Evolutionary conservation across 2,888 invertebrate genomes (phyloP).

Genomic region (Drosophila borborema): DNA sequence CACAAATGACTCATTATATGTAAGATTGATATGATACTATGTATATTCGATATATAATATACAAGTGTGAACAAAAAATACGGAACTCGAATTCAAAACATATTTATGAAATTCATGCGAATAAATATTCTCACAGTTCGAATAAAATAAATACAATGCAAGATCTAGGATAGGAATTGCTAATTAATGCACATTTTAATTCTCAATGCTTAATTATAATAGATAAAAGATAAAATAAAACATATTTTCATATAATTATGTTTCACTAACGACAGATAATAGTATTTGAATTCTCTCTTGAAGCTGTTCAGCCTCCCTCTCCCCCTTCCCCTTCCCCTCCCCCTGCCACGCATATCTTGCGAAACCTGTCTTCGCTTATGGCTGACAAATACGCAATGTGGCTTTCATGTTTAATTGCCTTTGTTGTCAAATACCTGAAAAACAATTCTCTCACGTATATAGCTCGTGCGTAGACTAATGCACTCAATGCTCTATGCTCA

Average conservation of each 20-base stretch:
- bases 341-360: background rate
- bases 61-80: background rate
- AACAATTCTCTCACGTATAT: slow-evolving; percentile 46
- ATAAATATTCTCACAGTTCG: background rate
- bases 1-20: too few relatives aligned
- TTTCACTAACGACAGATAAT: background rate
- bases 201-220: slow-evolving; percentile 15
- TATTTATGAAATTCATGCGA: background rate
- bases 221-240: slow-evolving; percentile 5
- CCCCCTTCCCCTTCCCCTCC: background rate
- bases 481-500: background rate
- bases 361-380: slow-evolving; percentile 25
- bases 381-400: slow-evolving; percentile 31
- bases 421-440: slow-evolving; percentile 22
- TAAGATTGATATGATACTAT: too few relatives aligned
- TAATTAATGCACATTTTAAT: slow-evolving; percentile 10
- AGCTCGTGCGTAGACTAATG: slow-evolving; percentile 29
- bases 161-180: background rate
- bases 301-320: background rate
- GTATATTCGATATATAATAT: background rate
- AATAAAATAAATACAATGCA: background rate
- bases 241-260: background rate
- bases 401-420: slow-evolving; percentile 23
- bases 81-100: background rate
- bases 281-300: background rate